Evolutionary conservation across 2,888 invertebrate genomes (phyloP).

Genomic region (Hydraecia micacea): DNA sequence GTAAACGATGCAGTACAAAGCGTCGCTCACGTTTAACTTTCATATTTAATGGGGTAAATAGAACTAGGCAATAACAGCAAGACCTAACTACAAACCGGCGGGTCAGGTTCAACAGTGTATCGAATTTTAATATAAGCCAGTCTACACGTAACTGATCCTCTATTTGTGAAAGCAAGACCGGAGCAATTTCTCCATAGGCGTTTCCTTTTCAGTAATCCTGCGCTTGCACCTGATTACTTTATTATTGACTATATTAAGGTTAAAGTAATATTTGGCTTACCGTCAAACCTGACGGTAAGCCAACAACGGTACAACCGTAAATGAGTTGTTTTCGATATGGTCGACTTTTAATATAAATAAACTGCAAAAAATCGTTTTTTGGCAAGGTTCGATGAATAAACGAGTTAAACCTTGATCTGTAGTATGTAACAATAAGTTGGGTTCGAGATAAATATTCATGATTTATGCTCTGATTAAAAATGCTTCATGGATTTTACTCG

Average conservation of each 20-base stretch:
- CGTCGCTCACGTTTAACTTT: constrained; percentile 21
- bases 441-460: constrained; percentile 4
- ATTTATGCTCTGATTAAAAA: constrained; percentile 4
- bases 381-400: constrained; percentile 7
- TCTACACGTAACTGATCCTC: neutral
- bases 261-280: neutral
- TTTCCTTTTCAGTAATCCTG: neutral
- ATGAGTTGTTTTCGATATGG: constrained; percentile 2
- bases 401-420: neutral
- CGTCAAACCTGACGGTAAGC: no score
- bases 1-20: constrained; percentile 24
- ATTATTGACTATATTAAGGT: constrained; percentile 8
- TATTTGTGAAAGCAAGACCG: constrained; percentile 30
- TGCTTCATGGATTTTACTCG: neutral
- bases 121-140: constrained; percentile 15
- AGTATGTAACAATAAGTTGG: constrained; percentile 3
- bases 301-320: no score
- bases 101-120: constrained; percentile 17
- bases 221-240: neutral
- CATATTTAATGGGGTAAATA: constrained; percentile 41
- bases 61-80: constrained; percentile 19
- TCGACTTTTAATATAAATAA: neutral
- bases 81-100: neutral
- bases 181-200: constrained; percentile 18
- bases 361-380: neutral